A percentile compares a stretch with the other conserved stretches of the same genome.
These are phyloP conservation scores for Albula goreensis DNA, from an alignment of 2,113 vertebrate species.

Conservation along the genomic window DNA sequence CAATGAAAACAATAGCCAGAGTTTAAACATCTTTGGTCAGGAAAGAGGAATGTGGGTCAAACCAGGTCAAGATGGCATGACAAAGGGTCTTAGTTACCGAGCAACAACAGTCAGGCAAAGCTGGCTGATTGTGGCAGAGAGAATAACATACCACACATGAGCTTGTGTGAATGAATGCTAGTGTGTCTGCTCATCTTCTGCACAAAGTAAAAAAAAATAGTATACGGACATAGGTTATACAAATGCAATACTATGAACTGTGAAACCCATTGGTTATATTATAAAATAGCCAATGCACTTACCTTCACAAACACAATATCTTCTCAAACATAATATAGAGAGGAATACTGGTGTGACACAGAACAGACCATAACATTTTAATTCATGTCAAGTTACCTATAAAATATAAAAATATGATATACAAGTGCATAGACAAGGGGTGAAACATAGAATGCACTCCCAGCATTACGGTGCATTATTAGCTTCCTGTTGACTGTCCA, in stretches of 20 bases:
- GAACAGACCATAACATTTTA: no score
- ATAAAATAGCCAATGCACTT: background rate
- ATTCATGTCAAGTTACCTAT: no score
- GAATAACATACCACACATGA: background rate
- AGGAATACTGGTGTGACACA: background rate
- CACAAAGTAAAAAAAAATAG: background rate
- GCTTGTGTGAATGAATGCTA: background rate
- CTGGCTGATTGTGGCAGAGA: background rate
- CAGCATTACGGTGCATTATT: no score
- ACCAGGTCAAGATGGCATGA: background rate
- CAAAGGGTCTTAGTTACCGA: background rate
- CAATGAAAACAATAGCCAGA: background rate
- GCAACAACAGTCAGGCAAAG: background rate
- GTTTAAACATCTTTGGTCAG: background rate
- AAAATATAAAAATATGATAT: no score
- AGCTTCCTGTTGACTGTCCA: no score
- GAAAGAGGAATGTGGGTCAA: background rate
- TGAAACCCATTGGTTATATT: background rate
- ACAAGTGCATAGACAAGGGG: no score
- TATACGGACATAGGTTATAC: background rate
- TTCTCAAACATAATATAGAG: background rate
- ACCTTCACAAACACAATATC: background rate
- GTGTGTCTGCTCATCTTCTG: background rate
- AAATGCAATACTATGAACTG: background rate
- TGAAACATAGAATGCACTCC: no score